Evolutionary conservation across 1,140 invertebrate genomes (phyloP).

Genomic region (Branchinecta lindahli): DNA sequence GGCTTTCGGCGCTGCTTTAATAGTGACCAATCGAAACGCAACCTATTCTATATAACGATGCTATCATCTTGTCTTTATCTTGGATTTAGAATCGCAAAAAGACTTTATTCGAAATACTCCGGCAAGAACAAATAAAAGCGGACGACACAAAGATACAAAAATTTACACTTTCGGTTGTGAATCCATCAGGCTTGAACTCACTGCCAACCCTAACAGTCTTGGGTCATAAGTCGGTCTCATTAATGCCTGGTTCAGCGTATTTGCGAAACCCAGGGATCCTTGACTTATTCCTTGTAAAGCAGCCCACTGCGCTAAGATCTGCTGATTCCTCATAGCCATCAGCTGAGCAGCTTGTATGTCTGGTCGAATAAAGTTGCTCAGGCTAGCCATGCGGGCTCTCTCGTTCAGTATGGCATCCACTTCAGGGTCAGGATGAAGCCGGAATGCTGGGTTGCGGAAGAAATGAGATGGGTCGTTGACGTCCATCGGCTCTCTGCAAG

Average conservation of each 20-base stretch:
- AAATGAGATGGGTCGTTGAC: not conserved
- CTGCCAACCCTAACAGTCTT: not conserved
- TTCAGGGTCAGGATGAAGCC: not conserved
- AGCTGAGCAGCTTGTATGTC: not conserved
- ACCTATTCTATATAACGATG: no score
- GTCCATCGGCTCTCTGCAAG: no score
- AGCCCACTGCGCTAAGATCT: slow-evolving; percentile 2
- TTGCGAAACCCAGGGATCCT: not conserved
- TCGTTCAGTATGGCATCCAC: not conserved
- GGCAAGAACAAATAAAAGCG: not conserved
- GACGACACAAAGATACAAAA: not conserved
- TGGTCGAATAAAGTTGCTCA: not conserved
- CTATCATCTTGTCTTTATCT: no score
- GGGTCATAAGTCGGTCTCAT: not conserved
- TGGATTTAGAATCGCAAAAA: no score
- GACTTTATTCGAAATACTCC: no score
- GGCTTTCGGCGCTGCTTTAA: no score
- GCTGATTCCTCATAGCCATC: not conserved
- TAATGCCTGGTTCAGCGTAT: not conserved
- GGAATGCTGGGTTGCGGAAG: not conserved
- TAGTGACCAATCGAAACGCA: no score
- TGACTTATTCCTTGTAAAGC: not conserved
- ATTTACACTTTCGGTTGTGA: not conserved
- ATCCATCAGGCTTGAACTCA: not conserved
- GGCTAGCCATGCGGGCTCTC: not conserved